Base-by-base conservation (phyloP, 2,888 invertebrate genomes). In the Leptopilina drosophilae region DNA sequence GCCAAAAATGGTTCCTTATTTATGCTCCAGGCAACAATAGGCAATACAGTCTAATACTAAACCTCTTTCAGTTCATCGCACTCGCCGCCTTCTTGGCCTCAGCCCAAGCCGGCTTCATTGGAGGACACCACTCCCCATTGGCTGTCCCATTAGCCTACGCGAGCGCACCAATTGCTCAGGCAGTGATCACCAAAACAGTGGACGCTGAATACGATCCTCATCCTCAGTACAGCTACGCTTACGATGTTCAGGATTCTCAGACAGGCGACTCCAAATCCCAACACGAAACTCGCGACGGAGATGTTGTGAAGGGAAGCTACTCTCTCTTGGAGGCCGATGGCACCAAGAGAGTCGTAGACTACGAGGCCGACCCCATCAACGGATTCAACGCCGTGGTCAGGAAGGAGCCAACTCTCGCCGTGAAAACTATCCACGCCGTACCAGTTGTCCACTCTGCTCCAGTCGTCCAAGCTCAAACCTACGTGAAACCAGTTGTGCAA, bases 361-460 rank as follows among this genome's bases (percentile, higher is more conserved):
- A 91, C 83, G 88, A 88, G 76, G 90, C 90, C 12, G 91, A 90
- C 78, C 78, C 89, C 0, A 84, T 87, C 79, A 90, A 87, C 81
- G 91, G 91, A 14, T 15, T 15, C 59, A 59, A 15, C n/a, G 59
- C 59, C 6, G 59, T 59, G 15, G 15, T 59, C n/a, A 59, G n/a
- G 15, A 15, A 59, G 15, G 59, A 59, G 8, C 15, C 59, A 12
- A 81, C 85, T n/a, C 82, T 86, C 59, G 86, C 86, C 46, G 82
- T 86, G 76, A 86, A 86, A 81, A 84, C 87, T 64, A 77, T 85
- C 46, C 93, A 93, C 4, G 93, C 93, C 5, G 91, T 93, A 5
- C 93, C 93, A 1, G 92, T 93, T n/a, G 82, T 85, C 46, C 93
- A 93, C 4, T 93, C 93, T 5, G 91, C 93, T 5, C 93, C 93